Evolutionary conservation across 2,113 vertebrate genomes (phyloP).

Genomic region (Macheiramphus alcinus): DNA sequence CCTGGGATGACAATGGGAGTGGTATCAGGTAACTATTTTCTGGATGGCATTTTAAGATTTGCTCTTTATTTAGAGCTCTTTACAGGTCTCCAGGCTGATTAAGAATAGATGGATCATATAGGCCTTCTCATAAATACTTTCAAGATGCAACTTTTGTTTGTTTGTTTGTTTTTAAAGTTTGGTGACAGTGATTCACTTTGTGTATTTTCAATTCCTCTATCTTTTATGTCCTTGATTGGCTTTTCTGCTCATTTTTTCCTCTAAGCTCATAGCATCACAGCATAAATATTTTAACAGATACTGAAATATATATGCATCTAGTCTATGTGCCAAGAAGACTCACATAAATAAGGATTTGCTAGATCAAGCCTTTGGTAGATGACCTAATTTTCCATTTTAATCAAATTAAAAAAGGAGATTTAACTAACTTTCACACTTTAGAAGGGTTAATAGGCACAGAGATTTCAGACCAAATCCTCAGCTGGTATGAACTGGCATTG

Average conservation of each 20-base stretch:
- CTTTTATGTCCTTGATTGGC: not conserved
- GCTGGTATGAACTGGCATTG: not conserved
- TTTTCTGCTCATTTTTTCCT: not conserved
- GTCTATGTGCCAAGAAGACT: not conserved
- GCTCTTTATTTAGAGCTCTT: not conserved
- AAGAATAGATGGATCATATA: not conserved
- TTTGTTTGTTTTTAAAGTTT: not conserved
- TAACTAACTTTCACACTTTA: not conserved
- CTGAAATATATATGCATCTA: conserved; percentile 48
- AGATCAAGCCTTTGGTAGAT: not conserved
- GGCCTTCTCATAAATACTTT: not conserved
- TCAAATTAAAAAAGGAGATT: not conserved
- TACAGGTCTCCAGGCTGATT: not conserved
- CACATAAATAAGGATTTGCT: conserved; percentile 9
- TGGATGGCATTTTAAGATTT: not conserved
- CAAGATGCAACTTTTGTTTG: not conserved
- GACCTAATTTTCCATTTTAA: conserved; percentile 10
- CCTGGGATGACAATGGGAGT: not conserved
- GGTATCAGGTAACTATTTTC: not conserved
- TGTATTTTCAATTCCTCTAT: not conserved
- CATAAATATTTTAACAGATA: conserved; percentile 45
- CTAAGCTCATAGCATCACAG: not conserved
- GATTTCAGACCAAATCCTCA: not conserved
- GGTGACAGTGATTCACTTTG: not conserved
- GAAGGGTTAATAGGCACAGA: not conserved